These are phyloP conservation scores for Acropora yongei DNA, from an alignment of 64 coral and sea anemone species.

Conservation along the genomic window DNA sequence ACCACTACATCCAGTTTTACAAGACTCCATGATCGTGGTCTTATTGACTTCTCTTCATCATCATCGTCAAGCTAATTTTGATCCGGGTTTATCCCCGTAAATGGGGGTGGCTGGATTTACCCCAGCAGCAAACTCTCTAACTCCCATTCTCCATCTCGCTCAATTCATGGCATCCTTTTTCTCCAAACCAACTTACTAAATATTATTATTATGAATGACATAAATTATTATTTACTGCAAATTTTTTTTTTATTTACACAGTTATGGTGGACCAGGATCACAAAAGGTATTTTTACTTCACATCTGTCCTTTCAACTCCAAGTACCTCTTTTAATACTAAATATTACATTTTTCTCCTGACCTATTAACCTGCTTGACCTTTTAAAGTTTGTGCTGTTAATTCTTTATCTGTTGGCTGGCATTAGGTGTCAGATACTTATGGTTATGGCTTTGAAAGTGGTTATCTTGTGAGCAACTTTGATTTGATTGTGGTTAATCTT, in stretches of 20 bases:
- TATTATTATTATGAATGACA: background rate
- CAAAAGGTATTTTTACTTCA: constrained; percentile 21
- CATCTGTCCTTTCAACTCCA: background rate
- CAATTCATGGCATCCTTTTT: no score
- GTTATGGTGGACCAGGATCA: constrained; percentile 45
- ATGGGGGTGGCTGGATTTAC: no score
- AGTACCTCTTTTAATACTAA: background rate
- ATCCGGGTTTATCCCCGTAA: no score
- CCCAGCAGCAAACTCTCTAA: no score
- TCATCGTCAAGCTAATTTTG: no score
- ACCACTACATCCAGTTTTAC: no score
- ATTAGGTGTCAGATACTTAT: constrained; percentile 17
- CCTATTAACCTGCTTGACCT: no score
- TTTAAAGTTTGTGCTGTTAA: background rate
- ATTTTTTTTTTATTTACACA: background rate
- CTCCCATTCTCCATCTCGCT: no score
- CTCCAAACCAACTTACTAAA: no score
- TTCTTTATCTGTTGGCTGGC: background rate
- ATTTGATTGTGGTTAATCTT: constrained; percentile 85
- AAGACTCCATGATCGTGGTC: no score
- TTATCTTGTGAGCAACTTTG: constrained; percentile 96
- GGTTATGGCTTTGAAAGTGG: constrained; percentile 59
- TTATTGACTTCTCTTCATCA: no score
- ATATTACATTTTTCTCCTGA: background rate
- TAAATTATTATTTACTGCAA: no score